Evolutionary conservation across 1,140 invertebrate species (phyloP), one percentile per base, ranked within the genome.

Genomic region (Parasteatoda tepidariorum): DNA sequence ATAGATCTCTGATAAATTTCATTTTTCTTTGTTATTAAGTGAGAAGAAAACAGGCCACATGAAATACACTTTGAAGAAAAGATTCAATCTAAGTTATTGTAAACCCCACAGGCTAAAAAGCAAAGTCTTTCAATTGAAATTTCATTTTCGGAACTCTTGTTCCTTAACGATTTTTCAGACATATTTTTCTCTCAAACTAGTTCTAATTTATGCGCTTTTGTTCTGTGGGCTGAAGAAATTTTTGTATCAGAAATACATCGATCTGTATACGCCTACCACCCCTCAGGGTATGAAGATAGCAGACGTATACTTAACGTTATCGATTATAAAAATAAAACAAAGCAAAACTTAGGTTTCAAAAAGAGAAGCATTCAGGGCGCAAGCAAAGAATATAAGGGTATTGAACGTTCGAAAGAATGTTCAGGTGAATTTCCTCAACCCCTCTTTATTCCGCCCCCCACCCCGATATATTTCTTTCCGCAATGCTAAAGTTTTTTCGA

Each of bases 251-350:
- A 22, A 41, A 22, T 22, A 7, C 73, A 75, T 75, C 73, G 73
- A 75, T 75, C 73, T 4, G 38, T 18, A n/a, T n/a, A n/a, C n/a
- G n/a, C n/a, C n/a, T n/a, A n/a, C n/a, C n/a, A n/a, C 2, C 22
- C 73, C 33, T 26, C 30, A 34, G 57, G 73, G 55, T 22, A 75
- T 75, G 73, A 75, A 61, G 73, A 75, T 75, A 57, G 73, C 73
- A 75, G 73, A 62, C 73, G 22, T 75, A 33, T 75, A 75, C 73
- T 75, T 75, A 75, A 75, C 73, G 55, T 22, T 41, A 75, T 75
- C 57, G 73, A 75, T 75, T 75, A 75, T 75, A 62, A 57, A 38
- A 75, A 22, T 34, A 75, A 75, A 75, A 55, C 61, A 75, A 75
- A 55, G 59, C 41, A 71, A 71, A 71, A 71, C 48, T 30, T 71